Evolutionary conservation across 2,888 invertebrate species (phyloP).

Genomic region (Deilephila elpenor): DNA sequence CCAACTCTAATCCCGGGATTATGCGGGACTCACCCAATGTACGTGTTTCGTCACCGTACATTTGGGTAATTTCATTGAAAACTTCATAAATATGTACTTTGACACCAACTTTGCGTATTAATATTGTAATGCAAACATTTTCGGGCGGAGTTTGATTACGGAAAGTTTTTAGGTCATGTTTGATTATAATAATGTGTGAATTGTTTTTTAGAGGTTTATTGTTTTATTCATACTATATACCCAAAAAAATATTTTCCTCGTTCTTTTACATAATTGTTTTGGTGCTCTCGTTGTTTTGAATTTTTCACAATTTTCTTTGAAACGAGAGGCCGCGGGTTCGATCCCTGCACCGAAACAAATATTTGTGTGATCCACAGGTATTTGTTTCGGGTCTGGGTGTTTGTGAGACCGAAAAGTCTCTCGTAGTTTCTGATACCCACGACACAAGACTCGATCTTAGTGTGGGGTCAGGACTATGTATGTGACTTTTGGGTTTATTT

Average conservation of each 20-base stretch:
- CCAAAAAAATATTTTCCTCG: not conserved
- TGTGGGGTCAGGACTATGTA: too few species aligned
- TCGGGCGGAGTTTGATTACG: not conserved
- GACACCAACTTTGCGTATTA: not conserved
- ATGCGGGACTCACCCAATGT: slow-evolving; percentile 35
- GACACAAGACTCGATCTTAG: too few species aligned
- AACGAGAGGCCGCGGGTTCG: too few species aligned
- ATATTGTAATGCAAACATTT: not conserved
- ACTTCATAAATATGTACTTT: slow-evolving; percentile 29
- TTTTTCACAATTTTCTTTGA: too few species aligned
- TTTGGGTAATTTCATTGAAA: slow-evolving; percentile 23
- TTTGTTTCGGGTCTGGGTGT: too few species aligned
- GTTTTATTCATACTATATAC: not conserved
- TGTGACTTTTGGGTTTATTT: too few species aligned
- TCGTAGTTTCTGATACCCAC: too few species aligned
- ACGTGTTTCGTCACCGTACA: slow-evolving; percentile 28
- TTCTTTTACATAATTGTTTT: too few species aligned
- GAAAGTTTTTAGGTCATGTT: slow-evolving; percentile 4
- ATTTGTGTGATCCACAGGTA: too few species aligned
- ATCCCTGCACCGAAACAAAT: too few species aligned
- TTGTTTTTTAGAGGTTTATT: not conserved
- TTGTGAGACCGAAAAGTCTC: too few species aligned
- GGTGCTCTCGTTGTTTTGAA: too few species aligned
- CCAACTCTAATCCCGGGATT: slow-evolving; percentile 37
- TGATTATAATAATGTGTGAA: not conserved